These are phyloP conservation scores for Brachionus rubens DNA, from an alignment of 1,140 invertebrate species.

Conservation along the genomic window DNA sequence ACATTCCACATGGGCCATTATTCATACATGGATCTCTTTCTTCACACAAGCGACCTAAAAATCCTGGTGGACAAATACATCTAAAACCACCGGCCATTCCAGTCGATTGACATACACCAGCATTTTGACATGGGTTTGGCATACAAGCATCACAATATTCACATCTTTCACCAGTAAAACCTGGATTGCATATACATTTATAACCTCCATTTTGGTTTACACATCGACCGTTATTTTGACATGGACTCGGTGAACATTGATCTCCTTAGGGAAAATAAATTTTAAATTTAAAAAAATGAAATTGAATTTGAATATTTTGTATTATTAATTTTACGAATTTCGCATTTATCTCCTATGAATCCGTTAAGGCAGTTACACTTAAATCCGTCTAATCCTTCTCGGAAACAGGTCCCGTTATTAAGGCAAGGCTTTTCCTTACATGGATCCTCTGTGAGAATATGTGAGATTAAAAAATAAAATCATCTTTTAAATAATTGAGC, in stretches of 20 bases:
- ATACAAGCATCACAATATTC: constrained; percentile 34
- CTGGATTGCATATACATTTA: constrained; percentile 21
- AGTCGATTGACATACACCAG: constrained; percentile 51
- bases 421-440: background rate
- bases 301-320: background rate
- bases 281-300: background rate
- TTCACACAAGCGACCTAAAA: constrained; percentile 44
- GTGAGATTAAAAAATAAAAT: background rate
- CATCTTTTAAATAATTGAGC: too few relatives aligned
- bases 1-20: constrained; percentile 18
- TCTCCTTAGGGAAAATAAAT: constrained; percentile 46
- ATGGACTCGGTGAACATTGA: constrained; percentile 46
- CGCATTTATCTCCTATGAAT: constrained; percentile 45
- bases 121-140: constrained; percentile 53
- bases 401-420: constrained; percentile 13
- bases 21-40: constrained; percentile 26
- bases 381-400: constrained; percentile 42
- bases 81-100: constrained; percentile 50
- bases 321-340: constrained; percentile 15
- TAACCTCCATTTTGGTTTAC: constrained; percentile 2
- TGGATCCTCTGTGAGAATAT: background rate
- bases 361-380: constrained; percentile 47
- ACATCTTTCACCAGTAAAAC: constrained; percentile 37
- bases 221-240: constrained; percentile 1
- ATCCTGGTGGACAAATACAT: constrained; percentile 54